Evolutionary conservation across 2,797 vertebrate species (phyloP).

Genomic region (Podarcis lilfordi): DNA sequence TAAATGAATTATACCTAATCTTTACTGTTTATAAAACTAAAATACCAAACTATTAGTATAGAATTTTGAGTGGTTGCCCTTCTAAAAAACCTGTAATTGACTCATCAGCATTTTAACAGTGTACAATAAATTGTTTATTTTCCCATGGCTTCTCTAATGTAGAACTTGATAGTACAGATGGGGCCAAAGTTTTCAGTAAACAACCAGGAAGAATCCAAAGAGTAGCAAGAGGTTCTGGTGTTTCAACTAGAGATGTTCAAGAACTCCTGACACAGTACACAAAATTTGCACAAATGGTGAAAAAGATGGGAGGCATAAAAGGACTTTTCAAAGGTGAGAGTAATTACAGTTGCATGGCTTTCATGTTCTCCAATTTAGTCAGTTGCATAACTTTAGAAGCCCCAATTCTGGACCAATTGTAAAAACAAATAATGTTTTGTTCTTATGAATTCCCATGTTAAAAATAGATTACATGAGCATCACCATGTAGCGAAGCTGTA

Average conservation of each 20-base stretch:
- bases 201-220: constrained; percentile 94
- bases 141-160: constrained; percentile 20
- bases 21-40: background rate
- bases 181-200: constrained; percentile 97
- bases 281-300: constrained; percentile 99
- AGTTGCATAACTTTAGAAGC: background rate
- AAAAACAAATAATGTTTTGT: background rate
- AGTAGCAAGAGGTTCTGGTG: constrained; percentile 94
- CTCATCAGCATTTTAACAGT: background rate
- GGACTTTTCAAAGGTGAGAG: constrained; percentile 95
- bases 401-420: background rate
- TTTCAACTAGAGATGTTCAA: constrained; percentile 95
- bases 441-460: background rate
- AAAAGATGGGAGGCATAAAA: constrained; percentile 99
- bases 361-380: background rate
- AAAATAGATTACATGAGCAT: too few relatives aligned
- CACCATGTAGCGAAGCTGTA: background rate
- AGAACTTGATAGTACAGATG: constrained; percentile 98
- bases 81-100: background rate
- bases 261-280: constrained; percentile 98
- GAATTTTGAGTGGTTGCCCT: background rate
- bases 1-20: background rate
- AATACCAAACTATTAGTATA: background rate
- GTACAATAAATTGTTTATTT: background rate
- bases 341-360: background rate